Evolutionary conservation across 2,797 vertebrate genomes (phyloP).

Genomic region (Setipinna tenuifilis): DNA sequence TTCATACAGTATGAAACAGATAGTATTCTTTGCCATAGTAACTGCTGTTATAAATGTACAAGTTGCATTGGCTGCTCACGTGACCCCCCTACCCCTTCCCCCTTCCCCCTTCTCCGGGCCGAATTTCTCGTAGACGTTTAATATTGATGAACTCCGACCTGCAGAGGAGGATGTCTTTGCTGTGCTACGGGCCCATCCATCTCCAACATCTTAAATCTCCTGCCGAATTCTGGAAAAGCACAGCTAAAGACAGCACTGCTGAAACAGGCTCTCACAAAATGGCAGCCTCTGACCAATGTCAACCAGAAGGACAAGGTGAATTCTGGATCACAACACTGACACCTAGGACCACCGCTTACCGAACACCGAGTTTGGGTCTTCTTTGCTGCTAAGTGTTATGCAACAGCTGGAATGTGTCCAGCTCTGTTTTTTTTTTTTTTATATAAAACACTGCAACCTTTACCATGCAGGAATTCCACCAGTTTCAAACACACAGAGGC

Average conservation of each 20-base stretch:
- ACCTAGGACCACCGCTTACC: background rate
- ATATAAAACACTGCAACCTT: slow-evolving; percentile 10
- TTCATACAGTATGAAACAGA: background rate
- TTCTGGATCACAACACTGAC: background rate
- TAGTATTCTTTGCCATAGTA: background rate
- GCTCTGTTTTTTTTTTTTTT: slow-evolving; percentile 4
- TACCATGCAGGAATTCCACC: slow-evolving; percentile 22
- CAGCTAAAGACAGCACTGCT: background rate
- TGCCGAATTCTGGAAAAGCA: background rate
- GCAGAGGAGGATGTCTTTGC: background rate
- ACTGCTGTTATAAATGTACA: background rate
- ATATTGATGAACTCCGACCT: slow-evolving; percentile 11
- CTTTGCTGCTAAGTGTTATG: background rate
- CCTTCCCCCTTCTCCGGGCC: background rate
- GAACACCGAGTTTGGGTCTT: background rate
- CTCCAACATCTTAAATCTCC: background rate
- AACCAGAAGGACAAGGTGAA: background rate
- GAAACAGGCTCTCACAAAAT: background rate
- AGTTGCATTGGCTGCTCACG: background rate
- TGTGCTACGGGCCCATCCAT: background rate
- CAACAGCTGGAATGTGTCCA: slow-evolving; percentile 10
- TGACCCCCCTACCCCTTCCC: background rate
- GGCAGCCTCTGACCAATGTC: background rate
- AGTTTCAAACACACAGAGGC: no score
- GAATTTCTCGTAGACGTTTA: slow-evolving; percentile 7